Conservation (phyloP, 2,888 invertebrate genomes). For the Machimus rusticus region DNA sequence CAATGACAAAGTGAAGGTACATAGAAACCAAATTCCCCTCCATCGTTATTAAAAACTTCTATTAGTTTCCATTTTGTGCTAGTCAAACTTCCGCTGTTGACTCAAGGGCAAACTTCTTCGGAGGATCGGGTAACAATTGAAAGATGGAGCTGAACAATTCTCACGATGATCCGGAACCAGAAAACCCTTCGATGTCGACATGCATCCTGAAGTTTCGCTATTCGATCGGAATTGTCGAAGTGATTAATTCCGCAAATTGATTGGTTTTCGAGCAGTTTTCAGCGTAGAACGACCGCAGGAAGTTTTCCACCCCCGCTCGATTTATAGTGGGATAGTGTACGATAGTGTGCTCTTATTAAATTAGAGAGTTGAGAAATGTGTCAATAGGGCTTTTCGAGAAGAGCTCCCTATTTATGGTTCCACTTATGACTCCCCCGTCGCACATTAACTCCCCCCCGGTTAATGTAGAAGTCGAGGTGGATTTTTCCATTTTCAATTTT, state of each 20-base stretch:
- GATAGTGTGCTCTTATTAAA: slow-evolving; percentile 40
- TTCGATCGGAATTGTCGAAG: slow-evolving; percentile 18
- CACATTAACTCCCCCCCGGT: neutral
- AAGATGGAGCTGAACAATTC: neutral
- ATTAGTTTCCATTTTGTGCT: neutral
- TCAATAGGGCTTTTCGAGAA: slow-evolving; percentile 43
- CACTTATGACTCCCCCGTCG: slow-evolving; percentile 5
- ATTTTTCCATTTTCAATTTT: slow-evolving; percentile 35
- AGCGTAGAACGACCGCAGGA: neutral
- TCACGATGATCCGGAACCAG: neutral
- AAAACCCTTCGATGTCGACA: neutral
- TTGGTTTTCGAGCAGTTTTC: slow-evolving; percentile 17
- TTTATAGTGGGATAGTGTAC: neutral
- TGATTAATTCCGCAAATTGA: slow-evolving; percentile 30
- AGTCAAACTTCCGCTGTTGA: slow-evolving; percentile 14
- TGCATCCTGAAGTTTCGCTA: neutral
- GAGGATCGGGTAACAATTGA: neutral
- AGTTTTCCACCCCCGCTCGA: neutral
- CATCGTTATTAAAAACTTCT: neutral
- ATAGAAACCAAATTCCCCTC: neutral
- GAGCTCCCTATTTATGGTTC: slow-evolving; percentile 35
- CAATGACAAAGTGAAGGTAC: neutral
- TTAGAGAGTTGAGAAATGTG: slow-evolving; percentile 45
- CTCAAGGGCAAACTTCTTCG: neutral
- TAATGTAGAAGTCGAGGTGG: slow-evolving; percentile 19